Evolutionary conservation across 2,113 vertebrate genomes (phyloP), one percentile per base, ranked within the genome.

Genomic region (Actenoides lindsayi): DNA sequence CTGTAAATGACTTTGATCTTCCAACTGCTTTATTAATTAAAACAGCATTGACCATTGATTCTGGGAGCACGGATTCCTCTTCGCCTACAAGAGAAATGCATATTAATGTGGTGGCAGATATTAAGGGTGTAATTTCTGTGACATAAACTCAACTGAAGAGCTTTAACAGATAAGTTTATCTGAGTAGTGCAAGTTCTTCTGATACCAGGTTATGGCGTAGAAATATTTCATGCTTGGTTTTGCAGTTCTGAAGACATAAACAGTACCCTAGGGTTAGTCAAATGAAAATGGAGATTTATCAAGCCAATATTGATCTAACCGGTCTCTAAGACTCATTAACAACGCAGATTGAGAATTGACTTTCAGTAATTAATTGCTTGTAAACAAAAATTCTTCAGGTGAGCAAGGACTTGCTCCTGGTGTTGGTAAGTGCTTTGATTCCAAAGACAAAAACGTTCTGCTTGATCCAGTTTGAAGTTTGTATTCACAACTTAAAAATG

Each of bases 21-120:
- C 71, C 92, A 11, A 89, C 70, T 77, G 91, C 91, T 82, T 97
- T 97, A 51, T 97, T 98, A 86, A 98, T 95, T 68, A 98, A 83
- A 48, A 98, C 96, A 14, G 97, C 48, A 25, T 76, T 98, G 68
- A 98, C 65, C 69, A 97, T 95, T 54, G 96, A 80, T 83, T 97
- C 94, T 44, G 82, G 93, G 44, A 87, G 87, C 64, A 79, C 54
- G 19, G 96, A 70, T 77, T 98, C 95, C 16, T 76, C 87, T n/a
- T 92, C 92, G 83, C 93, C 97, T 97, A 69, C 41, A 74, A 93
- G 83, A 81, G 85, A 85, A 96, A 91, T 31, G 17, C 7, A 39
- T 0, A 0, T 96, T 85, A 95, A 18, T 65, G 2, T 10, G 24
- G n/a, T 77, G 74, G 62, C 39, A 65, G 44, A 88, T 77, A 75